Base-by-base conservation (phyloP, 23 tunicate species). In the Trididemnum miniatum region DNA sequence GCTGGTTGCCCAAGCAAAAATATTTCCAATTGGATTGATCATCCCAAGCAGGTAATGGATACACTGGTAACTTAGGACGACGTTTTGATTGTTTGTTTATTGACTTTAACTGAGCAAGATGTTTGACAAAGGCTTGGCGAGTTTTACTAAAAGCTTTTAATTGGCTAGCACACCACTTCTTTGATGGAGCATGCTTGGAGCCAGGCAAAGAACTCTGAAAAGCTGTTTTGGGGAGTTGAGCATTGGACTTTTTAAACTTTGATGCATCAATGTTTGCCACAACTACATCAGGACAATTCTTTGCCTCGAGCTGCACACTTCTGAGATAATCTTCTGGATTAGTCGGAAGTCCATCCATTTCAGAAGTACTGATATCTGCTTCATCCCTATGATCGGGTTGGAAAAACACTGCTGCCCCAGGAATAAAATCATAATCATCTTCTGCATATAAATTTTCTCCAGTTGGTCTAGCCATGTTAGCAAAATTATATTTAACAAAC, bases 11-110 rank as follows among this genome's bases (percentile, higher is more conserved):
- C 0, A 90, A 71, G 62, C 96, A 90, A 57, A 85, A 65, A 80
- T 72, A 85, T 52, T 77, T 90, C 96, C 96, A 90, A 50, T 83
- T 80, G 33, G 59, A 37, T 85, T 90, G 82, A 71, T 90, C 96
- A 30, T 90, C 83, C 89, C 89, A 90, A 27, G 81, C 40, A 0
- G 96, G 96, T 76, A 92, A 51, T 15, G 97, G 97, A 80, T 92
- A 92, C 0, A 92, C 71, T 2, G 97, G 97, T 0, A 87, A 81
- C 36, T 92, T 92, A 34, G 97, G 97, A 20, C 97, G 76, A 28
- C 83, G 84, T 33, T 92, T 87, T 0, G 91, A 69, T 66, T 92
- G 88, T 39, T 85, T 71, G 63, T 82, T 91, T 0, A 87, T 87
- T 0, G 89, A 86, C 62, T 92, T 92, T n/a, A 92, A 64, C 57